Evolutionary conservation across 1,140 invertebrate genomes (phyloP).

Genomic region (Halesus radiatus): DNA sequence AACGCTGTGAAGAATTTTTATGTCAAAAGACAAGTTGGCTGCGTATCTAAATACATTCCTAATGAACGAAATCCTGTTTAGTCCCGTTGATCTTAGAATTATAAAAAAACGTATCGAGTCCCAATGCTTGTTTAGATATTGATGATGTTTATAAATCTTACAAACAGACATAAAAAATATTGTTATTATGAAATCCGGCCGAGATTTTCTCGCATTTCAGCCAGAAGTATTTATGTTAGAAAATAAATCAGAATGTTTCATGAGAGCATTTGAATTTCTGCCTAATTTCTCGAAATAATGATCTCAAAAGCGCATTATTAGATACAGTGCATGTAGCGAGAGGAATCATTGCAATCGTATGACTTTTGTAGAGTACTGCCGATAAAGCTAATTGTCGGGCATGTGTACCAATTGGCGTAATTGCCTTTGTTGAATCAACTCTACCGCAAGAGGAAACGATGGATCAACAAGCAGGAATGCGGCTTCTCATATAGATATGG

Average conservation of each 20-base stretch:
- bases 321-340: background rate
- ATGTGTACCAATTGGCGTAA: slow-evolving; percentile 10
- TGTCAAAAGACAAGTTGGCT: no score
- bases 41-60: no score
- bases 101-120: background rate
- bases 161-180: background rate
- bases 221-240: no score
- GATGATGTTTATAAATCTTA: background rate
- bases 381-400: slow-evolving; percentile 10
- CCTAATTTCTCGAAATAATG: background rate
- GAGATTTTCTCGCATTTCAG: no score
- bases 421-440: slow-evolving; percentile 19
- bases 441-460: background rate
- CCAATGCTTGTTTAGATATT: background rate
- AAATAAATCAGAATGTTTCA: no score
- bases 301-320: background rate
- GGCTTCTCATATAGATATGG: background rate
- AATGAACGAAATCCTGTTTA: no score
- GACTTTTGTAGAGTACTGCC: background rate
- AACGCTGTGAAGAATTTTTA: no score
- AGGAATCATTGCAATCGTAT: background rate
- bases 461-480: background rate
- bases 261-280: no score
- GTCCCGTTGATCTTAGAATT: no score
- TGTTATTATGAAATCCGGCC: background rate